Base-by-base conservation (phyloP, 1,140 invertebrate genomes). In the Belonocnema kinseyi region DNA sequence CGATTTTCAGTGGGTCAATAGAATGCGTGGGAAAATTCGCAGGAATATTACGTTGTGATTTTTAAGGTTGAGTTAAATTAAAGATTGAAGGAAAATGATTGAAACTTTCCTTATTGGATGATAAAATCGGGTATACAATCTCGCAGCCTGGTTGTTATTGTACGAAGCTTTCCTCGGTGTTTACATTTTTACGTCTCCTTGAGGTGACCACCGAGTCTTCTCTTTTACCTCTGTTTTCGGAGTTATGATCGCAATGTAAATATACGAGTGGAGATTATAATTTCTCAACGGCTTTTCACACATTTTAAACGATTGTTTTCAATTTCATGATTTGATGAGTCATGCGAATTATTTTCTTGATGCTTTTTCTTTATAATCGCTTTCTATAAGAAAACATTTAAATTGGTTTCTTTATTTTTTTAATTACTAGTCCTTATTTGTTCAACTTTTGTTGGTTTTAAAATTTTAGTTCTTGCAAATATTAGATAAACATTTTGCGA, bases 71-170 rank as follows among this genome's bases (percentile, higher is more conserved):
- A 13, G 14, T 66, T 66, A 13, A 66, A 66, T 66, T 66, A 13
- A 66, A 66, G 13, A 14, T 16, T 40, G 40, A 40, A n/a, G 40
- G 33, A 46, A 46, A 46, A 66, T 8, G 46, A 33, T 13, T 58
- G 26, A n/a, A 66, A 40, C 33, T n/a, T 33, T 26, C n/a, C 7
- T 40, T 66, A 66, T n/a, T 66, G 13, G 40, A 56, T 66, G 61
- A 66, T n/a, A 46, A 40, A 40, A n/a, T 19, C 53, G 2, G 13
- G 16, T 14, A 10, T 46, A 46, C 6, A 8, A n/a, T 16, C 4
- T 66, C n/a, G n/a, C 14, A n/a, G 16, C 33, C 13, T 66, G 40
- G 61, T 40, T 66, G 61, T 66, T 66, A 66, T 66, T 66, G 61
- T 66, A 16, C 16, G 33, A 40, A 16, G 14, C 26, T 46, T 46